A percentile compares a stretch with the other conserved stretches of the same genome.
phyloP scores from a whole-genome alignment of 2,113 vertebrate species.

The Siphamia tubifer region DNA sequence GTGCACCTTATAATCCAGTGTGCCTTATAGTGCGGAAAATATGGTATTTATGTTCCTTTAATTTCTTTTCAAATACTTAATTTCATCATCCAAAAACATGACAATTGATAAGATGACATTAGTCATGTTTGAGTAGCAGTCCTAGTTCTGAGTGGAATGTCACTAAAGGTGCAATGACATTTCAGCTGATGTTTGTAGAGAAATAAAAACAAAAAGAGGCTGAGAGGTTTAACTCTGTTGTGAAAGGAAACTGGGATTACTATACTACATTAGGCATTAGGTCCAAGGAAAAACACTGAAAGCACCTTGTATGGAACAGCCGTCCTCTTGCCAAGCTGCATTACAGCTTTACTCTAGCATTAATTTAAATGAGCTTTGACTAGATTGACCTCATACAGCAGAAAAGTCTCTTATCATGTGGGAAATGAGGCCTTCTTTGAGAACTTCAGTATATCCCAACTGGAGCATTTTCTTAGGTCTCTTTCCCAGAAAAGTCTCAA shows the following conservation, averaged over 20 bases:
- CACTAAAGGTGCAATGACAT: neutral
- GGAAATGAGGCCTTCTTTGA: slow-evolving; percentile 35
- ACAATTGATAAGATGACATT: too few relatives aligned
- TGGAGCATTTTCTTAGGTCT: slow-evolving; percentile 26
- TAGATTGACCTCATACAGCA: neutral
- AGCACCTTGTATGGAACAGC: neutral
- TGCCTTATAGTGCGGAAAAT: too few relatives aligned
- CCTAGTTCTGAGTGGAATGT: neutral
- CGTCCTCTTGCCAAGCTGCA: neutral
- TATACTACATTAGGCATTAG: neutral
- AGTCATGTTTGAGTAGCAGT: neutral
- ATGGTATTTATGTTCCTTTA: too few relatives aligned
- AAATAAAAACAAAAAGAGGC: neutral
- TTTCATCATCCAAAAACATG: too few relatives aligned
- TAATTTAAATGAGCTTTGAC: slow-evolving; percentile 18
- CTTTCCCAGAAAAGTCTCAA: slow-evolving; percentile 62
- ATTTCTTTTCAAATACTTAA: too few relatives aligned
- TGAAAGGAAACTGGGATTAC: neutral
- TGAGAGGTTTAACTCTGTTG: neutral
- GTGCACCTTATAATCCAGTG: too few relatives aligned
- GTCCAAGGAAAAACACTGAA: neutral
- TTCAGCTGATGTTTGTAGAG: neutral
- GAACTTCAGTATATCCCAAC: slow-evolving; percentile 17
- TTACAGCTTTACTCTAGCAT: neutral
- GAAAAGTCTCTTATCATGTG: slow-evolving; percentile 14